phyloP scores from a whole-genome alignment of 53 echinoderm and acorn worm species.

The Mesocentrotus franciscanus region DNA sequence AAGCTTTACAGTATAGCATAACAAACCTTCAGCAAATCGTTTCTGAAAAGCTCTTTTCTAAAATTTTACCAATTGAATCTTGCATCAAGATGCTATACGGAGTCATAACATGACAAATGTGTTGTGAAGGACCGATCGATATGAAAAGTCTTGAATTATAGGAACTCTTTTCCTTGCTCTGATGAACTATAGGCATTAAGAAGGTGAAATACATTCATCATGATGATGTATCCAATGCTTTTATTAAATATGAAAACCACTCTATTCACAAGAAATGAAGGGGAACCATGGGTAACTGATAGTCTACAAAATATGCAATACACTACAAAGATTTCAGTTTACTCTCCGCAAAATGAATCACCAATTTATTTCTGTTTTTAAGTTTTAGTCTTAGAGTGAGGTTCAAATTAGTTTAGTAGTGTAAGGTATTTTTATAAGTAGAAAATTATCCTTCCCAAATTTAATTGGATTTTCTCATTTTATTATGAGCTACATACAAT shows the following conservation, averaged over 20 bases:
- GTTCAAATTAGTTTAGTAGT: no score
- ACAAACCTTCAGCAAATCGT: not conserved
- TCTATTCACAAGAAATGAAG: no score
- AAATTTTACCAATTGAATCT: not conserved
- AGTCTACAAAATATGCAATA: no score
- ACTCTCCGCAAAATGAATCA: no score
- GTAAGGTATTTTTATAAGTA: not conserved
- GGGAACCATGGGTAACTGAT: no score
- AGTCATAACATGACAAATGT: not conserved
- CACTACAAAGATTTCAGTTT: no score
- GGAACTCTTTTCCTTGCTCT: not conserved
- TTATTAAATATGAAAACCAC: not conserved
- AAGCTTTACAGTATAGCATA: not conserved
- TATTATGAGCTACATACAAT: not conserved
- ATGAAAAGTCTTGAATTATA: not conserved
- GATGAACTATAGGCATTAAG: not conserved
- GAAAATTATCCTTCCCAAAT: not conserved
- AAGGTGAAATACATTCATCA: conserved; percentile 28
- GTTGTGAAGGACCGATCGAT: not conserved
- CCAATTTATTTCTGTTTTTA: no score
- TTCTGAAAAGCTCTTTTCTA: not conserved
- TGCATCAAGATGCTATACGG: not conserved
- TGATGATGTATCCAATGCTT: not conserved
- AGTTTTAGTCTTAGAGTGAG: no score
- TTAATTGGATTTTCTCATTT: not conserved